phyloP scores from a whole-genome alignment of 1,140 invertebrate species.

The Catajapyx aquilonaris region DNA sequence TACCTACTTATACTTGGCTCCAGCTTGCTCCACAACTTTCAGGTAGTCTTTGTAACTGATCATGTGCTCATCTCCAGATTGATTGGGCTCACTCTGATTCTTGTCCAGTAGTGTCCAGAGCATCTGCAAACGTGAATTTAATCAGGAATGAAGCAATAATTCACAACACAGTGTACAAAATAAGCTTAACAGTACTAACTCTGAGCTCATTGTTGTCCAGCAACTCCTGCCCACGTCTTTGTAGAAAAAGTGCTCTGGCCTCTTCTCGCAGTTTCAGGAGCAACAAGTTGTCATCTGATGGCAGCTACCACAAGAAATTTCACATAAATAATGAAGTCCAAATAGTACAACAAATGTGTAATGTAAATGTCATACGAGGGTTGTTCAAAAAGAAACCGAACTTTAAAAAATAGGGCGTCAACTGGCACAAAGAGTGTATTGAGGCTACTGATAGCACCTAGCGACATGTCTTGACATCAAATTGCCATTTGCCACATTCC shows the following conservation, averaged over 20 bases:
- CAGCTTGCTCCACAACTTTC: constrained; percentile 44
- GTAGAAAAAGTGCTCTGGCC: constrained; percentile 61
- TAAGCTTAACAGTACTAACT: constrained; percentile 16
- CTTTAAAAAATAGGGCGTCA: too few species aligned
- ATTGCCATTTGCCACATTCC: too few species aligned
- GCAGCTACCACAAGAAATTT: constrained; percentile 25
- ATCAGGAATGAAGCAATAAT: neutral
- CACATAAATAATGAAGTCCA: too few species aligned
- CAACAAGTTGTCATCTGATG: constrained; percentile 48
- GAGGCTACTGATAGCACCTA: too few species aligned
- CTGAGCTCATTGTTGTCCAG: constrained; percentile 73
- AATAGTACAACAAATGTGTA: too few species aligned
- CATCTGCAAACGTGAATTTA: constrained; percentile 20
- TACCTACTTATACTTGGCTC: constrained; percentile 40
- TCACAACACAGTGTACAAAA: constrained; percentile 1
- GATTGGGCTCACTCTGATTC: constrained; percentile 42
- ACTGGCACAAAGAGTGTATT: too few species aligned
- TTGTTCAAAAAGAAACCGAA: too few species aligned
- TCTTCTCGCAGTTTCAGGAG: constrained; percentile 66
- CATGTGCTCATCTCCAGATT: constrained; percentile 49
- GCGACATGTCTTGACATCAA: too few species aligned
- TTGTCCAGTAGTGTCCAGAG: constrained; percentile 65
- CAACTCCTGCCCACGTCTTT: constrained; percentile 58
- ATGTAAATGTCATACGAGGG: too few species aligned
- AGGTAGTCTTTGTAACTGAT: constrained; percentile 70